A percentile compares a stretch with the other conserved stretches of the same genome.
Conservation (phyloP, 2,113 vertebrate genomes). For the Jaculus jaculus region DNA sequence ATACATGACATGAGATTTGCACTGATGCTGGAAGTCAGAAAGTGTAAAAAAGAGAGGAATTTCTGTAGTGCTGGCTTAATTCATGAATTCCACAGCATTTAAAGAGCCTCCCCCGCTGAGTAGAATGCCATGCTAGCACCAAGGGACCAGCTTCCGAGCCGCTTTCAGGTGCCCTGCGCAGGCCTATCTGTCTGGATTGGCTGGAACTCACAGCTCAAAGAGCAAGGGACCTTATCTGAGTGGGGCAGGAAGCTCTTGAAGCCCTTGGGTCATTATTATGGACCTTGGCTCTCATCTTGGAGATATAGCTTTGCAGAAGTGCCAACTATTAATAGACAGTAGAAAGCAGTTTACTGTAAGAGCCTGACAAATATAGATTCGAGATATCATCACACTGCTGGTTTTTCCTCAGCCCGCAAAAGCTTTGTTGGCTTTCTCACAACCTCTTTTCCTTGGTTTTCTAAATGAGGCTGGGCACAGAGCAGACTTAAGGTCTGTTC, state of each 20-base stretch:
- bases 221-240: not conserved
- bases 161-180: not conserved
- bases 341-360: constrained; percentile 76
- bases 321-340: constrained; percentile 77
- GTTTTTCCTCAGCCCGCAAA: constrained; percentile 68
- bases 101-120: not conserved
- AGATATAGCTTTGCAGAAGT: constrained; percentile 54
- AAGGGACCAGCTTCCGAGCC: not conserved
- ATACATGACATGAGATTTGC: not conserved
- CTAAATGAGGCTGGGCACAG: not conserved
- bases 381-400: constrained; percentile 65
- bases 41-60: not conserved
- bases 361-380: constrained; percentile 75
- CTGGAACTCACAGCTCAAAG: not conserved
- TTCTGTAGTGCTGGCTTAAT: not conserved
- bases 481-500: not conserved
- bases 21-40: not conserved
- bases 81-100: not conserved
- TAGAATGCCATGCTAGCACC: not conserved
- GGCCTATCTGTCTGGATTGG: not conserved
- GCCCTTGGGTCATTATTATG: constrained; percentile 40
- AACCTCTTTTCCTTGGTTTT: constrained; percentile 18
- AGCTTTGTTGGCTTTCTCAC: constrained; percentile 42
- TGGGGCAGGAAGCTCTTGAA: constrained; percentile 26
- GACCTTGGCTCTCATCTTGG: constrained; percentile 55